Base-by-base conservation (phyloP, 2,797 vertebrate species). In the Schizopygopsis pylzovi region DNA sequence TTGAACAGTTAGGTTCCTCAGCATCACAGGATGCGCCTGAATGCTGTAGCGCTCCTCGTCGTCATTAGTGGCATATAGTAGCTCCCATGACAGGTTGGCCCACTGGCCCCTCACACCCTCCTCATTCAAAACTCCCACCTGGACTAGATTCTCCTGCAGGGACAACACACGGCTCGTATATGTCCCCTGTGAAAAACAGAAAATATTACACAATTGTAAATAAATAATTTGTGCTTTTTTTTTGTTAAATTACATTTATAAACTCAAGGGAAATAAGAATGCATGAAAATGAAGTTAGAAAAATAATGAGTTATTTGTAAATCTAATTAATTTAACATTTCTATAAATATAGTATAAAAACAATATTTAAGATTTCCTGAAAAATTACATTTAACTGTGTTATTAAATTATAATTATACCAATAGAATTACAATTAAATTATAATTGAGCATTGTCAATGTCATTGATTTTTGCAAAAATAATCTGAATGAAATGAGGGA, bases 21-120 rank as follows among this genome's bases (percentile, higher is more conserved):
- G 94, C 81, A 99, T 96, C 3, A 97, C 94, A 0, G 97, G 97
- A 84, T 99, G 97, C 8, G 98, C 98, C 91, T 99, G 98, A 92
- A 99, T 99, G 90, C 98, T 99, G 93, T 98, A 99, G 18, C 98
- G 97, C 83, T 99, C 98, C 85, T 99, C 98, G 0, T 99, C 98
- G 0, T 99, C 98, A 0, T 99, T 99, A 0, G 98, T 99, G 33
- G 97, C 98, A 0, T 99, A 99, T 2, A 99, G 95, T 82, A 99
- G 95, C 93, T 99, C 98, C 98, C 98, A 99, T 5, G 98, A 98
- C 37, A 99, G 96, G 89, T 99, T 99, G 49, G 98, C 98, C 98
- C 98, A 99, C 93, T 99, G 98, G 3, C 98, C 98, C 76, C 97
- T 92, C 18, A 99, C 95, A 0, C 97, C 97, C 87, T 99, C 98